A percentile compares a stretch with the other conserved stretches of the same genome.
Evolutionary conservation across 2,113 vertebrate genomes (phyloP).

Genomic region (Perca fluviatilis): DNA sequence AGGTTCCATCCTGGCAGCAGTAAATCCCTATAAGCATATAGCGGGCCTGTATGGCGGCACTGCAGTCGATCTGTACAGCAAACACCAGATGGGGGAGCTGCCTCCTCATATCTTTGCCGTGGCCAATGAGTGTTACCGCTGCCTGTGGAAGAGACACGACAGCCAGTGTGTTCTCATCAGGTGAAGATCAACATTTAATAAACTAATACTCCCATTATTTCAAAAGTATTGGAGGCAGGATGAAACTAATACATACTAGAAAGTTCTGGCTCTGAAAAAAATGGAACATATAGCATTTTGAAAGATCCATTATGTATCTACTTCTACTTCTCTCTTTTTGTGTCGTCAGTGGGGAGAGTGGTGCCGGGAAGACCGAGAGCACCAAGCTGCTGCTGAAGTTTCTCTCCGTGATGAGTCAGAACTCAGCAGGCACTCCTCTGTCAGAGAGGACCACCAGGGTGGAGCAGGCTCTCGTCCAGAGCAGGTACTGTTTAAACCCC

Average conservation of each 20-base stretch:
- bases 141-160: conserved; percentile 94
- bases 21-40: conserved; percentile 93
- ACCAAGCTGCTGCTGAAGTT: conserved; percentile 94
- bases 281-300: neutral
- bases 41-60: conserved; percentile 85
- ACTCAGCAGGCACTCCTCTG: conserved; percentile 79
- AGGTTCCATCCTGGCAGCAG: conserved; percentile 92
- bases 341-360: conserved; percentile 89
- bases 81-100: conserved; percentile 92
- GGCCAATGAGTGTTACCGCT: conserved; percentile 95
- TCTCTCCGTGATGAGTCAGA: conserved; percentile 93
- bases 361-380: conserved; percentile 95
- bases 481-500: conserved; percentile 84
- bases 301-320: neutral
- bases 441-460: conserved; percentile 87
- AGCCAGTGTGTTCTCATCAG: conserved; percentile 97
- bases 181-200: conserved; percentile 68
- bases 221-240: neutral
- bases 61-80: conserved; percentile 89
- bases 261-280: neutral
- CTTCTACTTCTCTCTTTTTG: neutral
- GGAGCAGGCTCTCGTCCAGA: conserved; percentile 93
- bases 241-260: neutral
- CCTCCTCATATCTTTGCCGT: conserved; percentile 95
- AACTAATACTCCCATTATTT: neutral